Evolutionary conservation across 2,888 invertebrate species (phyloP).

Genomic region (Cyclophora punctaria): DNA sequence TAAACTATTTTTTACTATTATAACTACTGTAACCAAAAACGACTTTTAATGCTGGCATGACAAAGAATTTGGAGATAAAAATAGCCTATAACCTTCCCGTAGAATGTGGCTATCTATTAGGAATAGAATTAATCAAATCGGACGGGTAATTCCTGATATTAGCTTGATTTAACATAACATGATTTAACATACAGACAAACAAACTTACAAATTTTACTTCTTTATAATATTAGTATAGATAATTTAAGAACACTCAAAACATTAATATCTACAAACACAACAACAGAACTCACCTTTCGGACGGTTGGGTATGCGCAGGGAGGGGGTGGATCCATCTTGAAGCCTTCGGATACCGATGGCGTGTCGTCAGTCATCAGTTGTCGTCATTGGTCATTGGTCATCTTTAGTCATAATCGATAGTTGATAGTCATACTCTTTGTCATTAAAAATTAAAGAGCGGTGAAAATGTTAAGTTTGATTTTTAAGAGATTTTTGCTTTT

Average conservation of each 20-base stretch:
- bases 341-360: constrained; percentile 28
- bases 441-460: neutral
- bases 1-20: no score
- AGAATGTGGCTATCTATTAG: no score
- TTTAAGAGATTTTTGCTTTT: constrained; percentile 1
- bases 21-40: no score
- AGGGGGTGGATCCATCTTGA: constrained; percentile 43
- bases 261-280: constrained; percentile 13
- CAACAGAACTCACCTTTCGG: constrained; percentile 50
- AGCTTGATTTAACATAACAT: no score
- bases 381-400: constrained; percentile 11
- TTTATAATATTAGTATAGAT: no score
- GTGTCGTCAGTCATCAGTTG: constrained; percentile 33
- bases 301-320: constrained; percentile 49
- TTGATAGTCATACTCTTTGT: neutral
- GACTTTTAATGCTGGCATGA: no score
- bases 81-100: no score
- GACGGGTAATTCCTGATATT: no score
- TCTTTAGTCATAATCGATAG: neutral
- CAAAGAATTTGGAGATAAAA: no score
- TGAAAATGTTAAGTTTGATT: neutral
- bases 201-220: no score
- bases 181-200: no score
- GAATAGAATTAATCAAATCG: no score
- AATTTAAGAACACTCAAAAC: constrained; percentile 1